These are phyloP conservation scores for Pangasianodon hypophthalmus DNA, from an alignment of 2,113 vertebrate species.

Conservation along the genomic window DNA sequence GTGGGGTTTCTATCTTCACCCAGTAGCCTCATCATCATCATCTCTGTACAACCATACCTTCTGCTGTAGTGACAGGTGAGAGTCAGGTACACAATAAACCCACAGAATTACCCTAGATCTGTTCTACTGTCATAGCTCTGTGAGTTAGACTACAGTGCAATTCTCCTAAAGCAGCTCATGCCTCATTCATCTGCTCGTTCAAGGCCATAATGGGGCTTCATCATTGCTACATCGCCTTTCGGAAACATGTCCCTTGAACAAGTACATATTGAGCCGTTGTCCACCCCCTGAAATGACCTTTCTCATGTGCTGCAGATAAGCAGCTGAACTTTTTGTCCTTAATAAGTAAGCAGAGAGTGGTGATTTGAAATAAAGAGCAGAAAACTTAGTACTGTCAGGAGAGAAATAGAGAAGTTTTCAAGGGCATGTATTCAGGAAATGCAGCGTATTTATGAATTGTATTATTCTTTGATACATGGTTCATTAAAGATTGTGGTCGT, in stretches of 20 bases:
- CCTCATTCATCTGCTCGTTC: slow-evolving; percentile 26
- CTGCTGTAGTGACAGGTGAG: slow-evolving; percentile 39
- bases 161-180: slow-evolving; percentile 25
- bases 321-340: slow-evolving; percentile 33
- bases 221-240: neutral
- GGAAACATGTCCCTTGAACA: slow-evolving; percentile 5
- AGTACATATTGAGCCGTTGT: slow-evolving; percentile 28
- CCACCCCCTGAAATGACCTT: slow-evolving; percentile 19
- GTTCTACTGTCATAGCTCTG: neutral
- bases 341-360: slow-evolving; percentile 19
- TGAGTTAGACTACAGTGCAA: slow-evolving; percentile 13
- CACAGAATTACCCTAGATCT: slow-evolving; percentile 35
- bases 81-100: slow-evolving; percentile 31
- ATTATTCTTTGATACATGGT: neutral
- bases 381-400: neutral
- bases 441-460: neutral
- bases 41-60: slow-evolving; percentile 11
- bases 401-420: neutral
- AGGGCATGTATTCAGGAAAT: neutral
- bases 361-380: slow-evolving; percentile 25
- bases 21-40: slow-evolving; percentile 23
- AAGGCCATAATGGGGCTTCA: slow-evolving; percentile 20
- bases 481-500: neutral
- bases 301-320: slow-evolving; percentile 35
- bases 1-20: neutral